Conservation (phyloP, 2,797 vertebrate species). For the Scolopax rusticola region DNA sequence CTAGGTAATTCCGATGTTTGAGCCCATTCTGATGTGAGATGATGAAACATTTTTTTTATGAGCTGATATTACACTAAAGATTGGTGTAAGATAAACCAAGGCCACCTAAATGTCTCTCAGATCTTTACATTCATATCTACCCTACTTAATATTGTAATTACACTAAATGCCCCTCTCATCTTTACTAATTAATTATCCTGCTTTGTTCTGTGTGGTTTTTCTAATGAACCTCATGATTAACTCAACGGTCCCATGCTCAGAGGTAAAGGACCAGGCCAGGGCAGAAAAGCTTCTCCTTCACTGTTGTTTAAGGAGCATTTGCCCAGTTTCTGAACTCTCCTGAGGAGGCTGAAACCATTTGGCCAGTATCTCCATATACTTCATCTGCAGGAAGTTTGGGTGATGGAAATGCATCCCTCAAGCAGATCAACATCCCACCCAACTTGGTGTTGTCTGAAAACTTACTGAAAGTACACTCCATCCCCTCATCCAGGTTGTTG, state of each 20-base stretch:
- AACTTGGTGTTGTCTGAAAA: background rate
- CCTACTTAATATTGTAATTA: background rate
- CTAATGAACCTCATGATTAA: background rate
- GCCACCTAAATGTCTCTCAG: background rate
- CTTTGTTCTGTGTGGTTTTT: background rate
- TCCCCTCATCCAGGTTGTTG: background rate
- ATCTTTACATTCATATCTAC: background rate
- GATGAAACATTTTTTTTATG: background rate
- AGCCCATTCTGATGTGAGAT: background rate
- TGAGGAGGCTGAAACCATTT: background rate
- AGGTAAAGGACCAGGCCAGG: accelerated
- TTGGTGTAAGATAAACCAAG: background rate
- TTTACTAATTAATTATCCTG: background rate
- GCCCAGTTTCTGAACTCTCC: background rate
- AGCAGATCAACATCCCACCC: background rate
- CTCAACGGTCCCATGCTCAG: background rate
- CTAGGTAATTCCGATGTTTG: background rate
- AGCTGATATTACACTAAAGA: background rate
- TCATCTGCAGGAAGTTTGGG: background rate
- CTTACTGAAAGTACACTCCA: background rate
- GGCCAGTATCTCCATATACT: background rate
- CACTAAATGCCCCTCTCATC: background rate
- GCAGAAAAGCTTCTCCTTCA: background rate
- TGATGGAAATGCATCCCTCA: background rate
- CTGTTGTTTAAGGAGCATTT: background rate